Conservation (phyloP, 2,113 vertebrate genomes). For the Ameiurus melas region DNA sequence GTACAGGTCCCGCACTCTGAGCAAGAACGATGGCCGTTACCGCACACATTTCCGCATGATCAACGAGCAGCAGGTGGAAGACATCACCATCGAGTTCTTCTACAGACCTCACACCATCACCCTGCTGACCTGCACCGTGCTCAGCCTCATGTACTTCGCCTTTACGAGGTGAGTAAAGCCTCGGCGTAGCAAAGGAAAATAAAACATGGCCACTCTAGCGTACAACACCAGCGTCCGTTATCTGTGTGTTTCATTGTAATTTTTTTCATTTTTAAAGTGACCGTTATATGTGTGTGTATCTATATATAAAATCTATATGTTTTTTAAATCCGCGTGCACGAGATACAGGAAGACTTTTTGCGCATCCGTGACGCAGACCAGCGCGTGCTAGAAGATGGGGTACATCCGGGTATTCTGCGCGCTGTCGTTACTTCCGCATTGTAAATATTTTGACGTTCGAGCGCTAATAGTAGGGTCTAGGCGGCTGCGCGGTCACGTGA, state of each 20-base stretch:
- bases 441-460: neutral
- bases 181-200: neutral
- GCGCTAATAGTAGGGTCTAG: neutral
- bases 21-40: conserved; percentile 95
- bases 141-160: conserved; percentile 95
- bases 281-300: neutral
- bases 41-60: conserved; percentile 98
- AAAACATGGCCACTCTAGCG: neutral
- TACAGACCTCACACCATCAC: conserved; percentile 96
- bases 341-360: neutral
- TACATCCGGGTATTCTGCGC: neutral
- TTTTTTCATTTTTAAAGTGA: neutral
- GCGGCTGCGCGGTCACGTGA: neutral
- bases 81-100: conserved; percentile 97
- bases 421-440: neutral
- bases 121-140: conserved; percentile 89
- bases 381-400: neutral
- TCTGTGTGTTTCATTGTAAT: too few species aligned
- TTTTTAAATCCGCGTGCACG: neutral
- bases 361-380: neutral
- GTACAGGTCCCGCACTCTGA: conserved; percentile 84
- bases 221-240: neutral
- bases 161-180: conserved; percentile 81
- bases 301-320: too few species aligned
- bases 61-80: conserved; percentile 98